phyloP scores from a whole-genome alignment of 2,113 vertebrate species.

The Antechinus stuartii region DNA sequence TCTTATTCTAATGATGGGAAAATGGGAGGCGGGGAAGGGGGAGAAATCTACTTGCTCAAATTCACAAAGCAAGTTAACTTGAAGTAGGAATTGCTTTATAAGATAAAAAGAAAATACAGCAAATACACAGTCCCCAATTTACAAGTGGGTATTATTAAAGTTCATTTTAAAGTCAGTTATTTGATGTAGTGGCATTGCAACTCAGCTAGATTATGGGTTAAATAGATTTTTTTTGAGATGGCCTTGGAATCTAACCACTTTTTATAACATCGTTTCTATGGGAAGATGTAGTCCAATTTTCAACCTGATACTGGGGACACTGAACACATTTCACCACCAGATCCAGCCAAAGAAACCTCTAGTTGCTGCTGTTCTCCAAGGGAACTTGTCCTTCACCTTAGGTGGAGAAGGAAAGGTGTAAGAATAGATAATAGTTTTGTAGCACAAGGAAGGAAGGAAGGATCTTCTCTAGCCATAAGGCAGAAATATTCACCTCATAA shows the following conservation, averaged over 20 bases:
- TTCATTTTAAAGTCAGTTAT: not conserved
- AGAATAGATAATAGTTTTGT: not conserved
- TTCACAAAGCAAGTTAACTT: not conserved
- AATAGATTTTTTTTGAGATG: not conserved
- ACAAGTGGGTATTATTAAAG: not conserved
- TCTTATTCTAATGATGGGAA: not conserved
- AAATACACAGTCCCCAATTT: not conserved
- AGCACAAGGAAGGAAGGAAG: not conserved
- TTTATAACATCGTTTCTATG: not conserved
- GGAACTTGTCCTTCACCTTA: not conserved
- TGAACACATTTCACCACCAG: not conserved
- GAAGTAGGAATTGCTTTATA: not conserved
- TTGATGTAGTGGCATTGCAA: not conserved
- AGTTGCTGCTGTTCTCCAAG: not conserved
- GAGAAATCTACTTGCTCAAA: not conserved
- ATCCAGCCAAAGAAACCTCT: not conserved
- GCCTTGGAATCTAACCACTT: not conserved
- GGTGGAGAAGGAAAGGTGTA: not conserved
- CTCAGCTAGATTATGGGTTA: not conserved
- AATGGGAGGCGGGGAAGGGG: not conserved
- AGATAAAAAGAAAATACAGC: not conserved
- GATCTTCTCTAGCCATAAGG: not conserved
- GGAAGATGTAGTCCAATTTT: conserved; percentile 1
- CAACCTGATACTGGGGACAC: conserved; percentile 27
- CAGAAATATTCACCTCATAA: not conserved